A percentile compares a stretch with the other conserved stretches of the same genome.
Conservation (phyloP, 2,888 invertebrate genomes). For the Branchinecta sandiegonensis region DNA sequence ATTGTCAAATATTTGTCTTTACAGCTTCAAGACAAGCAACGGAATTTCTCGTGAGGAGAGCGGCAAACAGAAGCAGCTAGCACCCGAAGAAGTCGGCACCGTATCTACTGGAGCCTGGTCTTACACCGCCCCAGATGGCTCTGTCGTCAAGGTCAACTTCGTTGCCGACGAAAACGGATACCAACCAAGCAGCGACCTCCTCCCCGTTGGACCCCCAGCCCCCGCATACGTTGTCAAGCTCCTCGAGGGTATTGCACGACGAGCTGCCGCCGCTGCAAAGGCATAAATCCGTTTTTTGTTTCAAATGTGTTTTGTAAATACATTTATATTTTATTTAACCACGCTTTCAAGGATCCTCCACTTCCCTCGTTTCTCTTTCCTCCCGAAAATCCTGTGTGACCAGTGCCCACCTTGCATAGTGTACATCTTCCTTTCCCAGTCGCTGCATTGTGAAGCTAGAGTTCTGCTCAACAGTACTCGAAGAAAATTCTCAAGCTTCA, state of each 20-base stretch:
- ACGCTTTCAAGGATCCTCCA: too few relatives aligned
- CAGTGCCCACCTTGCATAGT: too few relatives aligned
- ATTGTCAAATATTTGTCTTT: not conserved
- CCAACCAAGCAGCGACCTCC: slow-evolving; percentile 1
- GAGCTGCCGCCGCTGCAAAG: not conserved
- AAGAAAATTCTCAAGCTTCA: too few relatives aligned
- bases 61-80: slow-evolving; percentile 3
- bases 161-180: slow-evolving; percentile 8
- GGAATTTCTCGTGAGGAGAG: slow-evolving; percentile 3
- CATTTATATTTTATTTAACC: too few relatives aligned
- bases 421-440: too few relatives aligned
- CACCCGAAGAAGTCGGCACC: slow-evolving; percentile 3
- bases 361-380: too few relatives aligned
- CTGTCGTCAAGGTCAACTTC: not conserved
- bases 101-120: not conserved
- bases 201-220: not conserved
- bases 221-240: slow-evolving; percentile 8
- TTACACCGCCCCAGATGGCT: slow-evolving; percentile 8
- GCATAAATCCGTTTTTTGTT: too few relatives aligned
- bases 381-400: too few relatives aligned
- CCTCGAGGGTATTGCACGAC: not conserved
- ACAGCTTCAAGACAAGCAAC: slow-evolving; percentile 1
- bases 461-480: too few relatives aligned
- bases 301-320: too few relatives aligned
- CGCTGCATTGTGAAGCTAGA: too few relatives aligned